Base-by-base conservation (phyloP, 2,888 invertebrate species). In the Drosophila nr. perissopoda region DNA sequence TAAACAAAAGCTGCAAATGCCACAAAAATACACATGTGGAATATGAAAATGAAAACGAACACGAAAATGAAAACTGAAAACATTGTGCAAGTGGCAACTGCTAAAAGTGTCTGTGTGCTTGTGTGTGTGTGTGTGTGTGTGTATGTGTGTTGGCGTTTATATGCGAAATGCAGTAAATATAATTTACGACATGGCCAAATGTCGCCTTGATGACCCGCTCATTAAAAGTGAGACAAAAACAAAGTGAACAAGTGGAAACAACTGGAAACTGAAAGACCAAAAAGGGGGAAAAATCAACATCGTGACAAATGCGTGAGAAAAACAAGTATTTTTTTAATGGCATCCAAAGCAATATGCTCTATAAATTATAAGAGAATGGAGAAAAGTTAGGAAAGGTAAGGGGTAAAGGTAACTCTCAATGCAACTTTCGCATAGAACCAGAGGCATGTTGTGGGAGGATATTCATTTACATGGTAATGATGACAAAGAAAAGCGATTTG, bases 261-360 rank as follows among this genome's bases (percentile, higher is more conserved):
- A 49, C 33, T 69, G 59, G 52, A 40, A 70, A 67, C 63, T 58
- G 53, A 67, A 79, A 67, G 63, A 53, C 61, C n/a, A 56, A 67
- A 67, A 57, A 56, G 68, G 66, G 56, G 54, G 49, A 48, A 51
- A 53, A 78, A 77, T 60, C 69, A 70, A 67, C 68, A 52, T 58
- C 63, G 52, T 82, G 88, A 88, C 82, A 88, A 85, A 88, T 83
- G 88, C 86, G 88, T 85, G 85, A 82, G 84, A 85, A 87, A 87
- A 81, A 40, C 70, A 65, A 57, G 36, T 60, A 51, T 61, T 59
- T 33, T 58, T 53, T 29, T 31, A 21, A 25, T 48, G 49, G 16
- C n/a, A 49, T 18, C 13, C 68, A 67, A 58, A 40, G 68, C 68
- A 68, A 68, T 67, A 53, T 60, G 69, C 52, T 69, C 69, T 62